These are phyloP conservation scores for Malurus splendens DNA, from an alignment of 2,797 vertebrate genomes.

Conservation along the genomic window DNA sequence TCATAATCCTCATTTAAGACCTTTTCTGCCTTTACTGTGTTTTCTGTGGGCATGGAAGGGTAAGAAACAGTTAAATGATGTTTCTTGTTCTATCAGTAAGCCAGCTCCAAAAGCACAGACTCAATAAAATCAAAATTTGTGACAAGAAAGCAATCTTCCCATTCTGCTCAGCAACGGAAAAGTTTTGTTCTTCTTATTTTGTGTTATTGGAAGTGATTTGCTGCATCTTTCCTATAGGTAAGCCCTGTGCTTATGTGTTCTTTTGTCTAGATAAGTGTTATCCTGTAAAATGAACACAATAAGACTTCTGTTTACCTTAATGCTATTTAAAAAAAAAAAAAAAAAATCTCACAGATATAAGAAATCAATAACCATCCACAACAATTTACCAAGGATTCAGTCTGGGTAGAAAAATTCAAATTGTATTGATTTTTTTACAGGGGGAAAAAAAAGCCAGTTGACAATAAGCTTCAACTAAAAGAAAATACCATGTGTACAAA, in stretches of 20 bases:
- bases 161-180: slow-evolving; percentile 32
- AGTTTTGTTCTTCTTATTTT: slow-evolving; percentile 58
- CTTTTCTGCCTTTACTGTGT: background rate
- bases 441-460: background rate
- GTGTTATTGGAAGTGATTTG: slow-evolving; percentile 52
- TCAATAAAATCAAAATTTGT: slow-evolving; percentile 68
- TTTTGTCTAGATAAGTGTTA: slow-evolving; percentile 70
- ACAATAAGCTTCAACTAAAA: slow-evolving; percentile 4
- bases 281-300: slow-evolving; percentile 57
- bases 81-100: slow-evolving; percentile 40
- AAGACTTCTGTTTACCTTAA: slow-evolving; percentile 66
- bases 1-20: background rate
- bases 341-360: slow-evolving; percentile 57
- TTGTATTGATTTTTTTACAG: slow-evolving; percentile 61
- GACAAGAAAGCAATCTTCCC: slow-evolving; percentile 63
- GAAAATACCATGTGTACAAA: background rate
- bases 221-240: slow-evolving; percentile 43
- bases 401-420: slow-evolving; percentile 66
- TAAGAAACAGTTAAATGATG: slow-evolving; percentile 57
- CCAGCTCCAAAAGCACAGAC: slow-evolving; percentile 41
- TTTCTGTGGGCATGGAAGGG: background rate
- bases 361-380: slow-evolving; percentile 71
- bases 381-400: slow-evolving; percentile 66
- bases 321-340: slow-evolving; percentile 55
- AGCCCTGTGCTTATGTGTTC: slow-evolving; percentile 21